These are phyloP conservation scores for Polia nebulosa DNA, from an alignment of 2,888 invertebrate species.

Conservation along the genomic window DNA sequence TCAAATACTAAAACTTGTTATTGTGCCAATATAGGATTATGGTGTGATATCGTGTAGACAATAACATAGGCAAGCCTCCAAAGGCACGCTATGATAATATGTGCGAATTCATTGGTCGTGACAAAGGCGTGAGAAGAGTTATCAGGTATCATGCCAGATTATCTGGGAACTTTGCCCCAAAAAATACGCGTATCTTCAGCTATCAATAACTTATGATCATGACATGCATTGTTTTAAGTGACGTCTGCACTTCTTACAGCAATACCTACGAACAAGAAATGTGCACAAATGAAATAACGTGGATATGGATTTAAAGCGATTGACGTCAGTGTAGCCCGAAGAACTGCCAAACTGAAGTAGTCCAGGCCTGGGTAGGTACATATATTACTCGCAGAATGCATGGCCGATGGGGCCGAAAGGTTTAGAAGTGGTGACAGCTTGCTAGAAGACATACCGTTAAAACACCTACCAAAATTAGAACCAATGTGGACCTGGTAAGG, in stretches of 20 bases:
- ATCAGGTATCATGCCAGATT: conserved; percentile 15
- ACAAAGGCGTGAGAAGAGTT: conserved; percentile 22
- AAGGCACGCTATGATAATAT: conserved; percentile 43
- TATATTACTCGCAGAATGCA: too few relatives aligned
- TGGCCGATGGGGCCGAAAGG: too few relatives aligned
- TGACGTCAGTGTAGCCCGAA: too few relatives aligned
- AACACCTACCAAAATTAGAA: too few relatives aligned
- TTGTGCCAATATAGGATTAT: conserved; percentile 32
- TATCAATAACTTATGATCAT: conserved; percentile 14
- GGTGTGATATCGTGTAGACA: conserved; percentile 19
- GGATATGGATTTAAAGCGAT: too few relatives aligned
- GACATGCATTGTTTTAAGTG: neutral
- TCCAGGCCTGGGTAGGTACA: too few relatives aligned
- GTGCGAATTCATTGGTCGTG: conserved; percentile 21
- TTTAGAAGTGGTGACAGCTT: too few relatives aligned
- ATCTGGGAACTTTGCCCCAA: conserved; percentile 8
- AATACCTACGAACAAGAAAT: neutral
- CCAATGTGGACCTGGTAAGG: too few relatives aligned
- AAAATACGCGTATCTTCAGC: neutral
- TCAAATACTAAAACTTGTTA: conserved; percentile 1
- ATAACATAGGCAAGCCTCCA: conserved; percentile 33
- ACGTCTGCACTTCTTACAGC: too few relatives aligned
- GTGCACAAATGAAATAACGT: too few relatives aligned
- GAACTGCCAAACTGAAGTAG: too few relatives aligned
- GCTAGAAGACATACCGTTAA: too few relatives aligned